Evolutionary conservation across 1,140 invertebrate genomes (phyloP).

Genomic region (Pachypeltis micranthus): DNA sequence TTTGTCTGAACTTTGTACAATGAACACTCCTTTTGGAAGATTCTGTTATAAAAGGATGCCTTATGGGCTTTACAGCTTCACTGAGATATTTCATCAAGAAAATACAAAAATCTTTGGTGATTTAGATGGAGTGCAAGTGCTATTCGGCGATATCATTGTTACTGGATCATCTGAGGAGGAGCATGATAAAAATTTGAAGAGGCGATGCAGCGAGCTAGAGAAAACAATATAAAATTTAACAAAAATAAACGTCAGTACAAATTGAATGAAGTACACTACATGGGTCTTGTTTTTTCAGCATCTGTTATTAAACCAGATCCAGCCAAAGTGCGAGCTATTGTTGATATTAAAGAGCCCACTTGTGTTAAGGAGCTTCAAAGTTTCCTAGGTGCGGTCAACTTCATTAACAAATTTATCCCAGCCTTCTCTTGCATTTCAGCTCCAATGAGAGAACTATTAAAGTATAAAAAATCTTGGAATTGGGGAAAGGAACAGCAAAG

Average conservation of each 20-base stretch:
- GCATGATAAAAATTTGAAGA: slow-evolving; percentile 29
- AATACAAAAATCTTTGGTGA: slow-evolving; percentile 32
- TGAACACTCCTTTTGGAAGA: slow-evolving; percentile 35
- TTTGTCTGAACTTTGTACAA: slow-evolving; percentile 39
- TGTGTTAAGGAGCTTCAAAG: slow-evolving; percentile 33
- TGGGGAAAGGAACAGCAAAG: slow-evolving; percentile 27
- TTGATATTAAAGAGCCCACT: slow-evolving; percentile 27
- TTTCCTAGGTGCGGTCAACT: slow-evolving; percentile 36
- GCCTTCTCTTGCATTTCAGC: slow-evolving; percentile 25
- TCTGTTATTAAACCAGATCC: slow-evolving; percentile 31
- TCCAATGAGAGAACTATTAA: slow-evolving; percentile 28
- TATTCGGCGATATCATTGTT: slow-evolving; percentile 34
- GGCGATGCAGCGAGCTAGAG: slow-evolving; percentile 30
- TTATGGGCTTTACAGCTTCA: slow-evolving; percentile 33
- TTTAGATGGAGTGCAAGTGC: slow-evolving; percentile 29
- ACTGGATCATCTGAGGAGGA: slow-evolving; percentile 24
- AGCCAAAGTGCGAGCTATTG: neutral
- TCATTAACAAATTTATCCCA: slow-evolving; percentile 31
- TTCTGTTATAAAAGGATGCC: slow-evolving; percentile 27
- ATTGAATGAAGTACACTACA: slow-evolving; percentile 30
- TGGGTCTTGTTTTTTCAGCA: slow-evolving; percentile 33
- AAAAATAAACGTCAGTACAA: slow-evolving; percentile 32
- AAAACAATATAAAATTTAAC: slow-evolving; percentile 32
- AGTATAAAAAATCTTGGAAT: slow-evolving; percentile 26
- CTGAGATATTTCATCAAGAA: slow-evolving; percentile 34